Evolutionary conservation across 2,888 invertebrate species (phyloP).

Genomic region (Thereva unica): DNA sequence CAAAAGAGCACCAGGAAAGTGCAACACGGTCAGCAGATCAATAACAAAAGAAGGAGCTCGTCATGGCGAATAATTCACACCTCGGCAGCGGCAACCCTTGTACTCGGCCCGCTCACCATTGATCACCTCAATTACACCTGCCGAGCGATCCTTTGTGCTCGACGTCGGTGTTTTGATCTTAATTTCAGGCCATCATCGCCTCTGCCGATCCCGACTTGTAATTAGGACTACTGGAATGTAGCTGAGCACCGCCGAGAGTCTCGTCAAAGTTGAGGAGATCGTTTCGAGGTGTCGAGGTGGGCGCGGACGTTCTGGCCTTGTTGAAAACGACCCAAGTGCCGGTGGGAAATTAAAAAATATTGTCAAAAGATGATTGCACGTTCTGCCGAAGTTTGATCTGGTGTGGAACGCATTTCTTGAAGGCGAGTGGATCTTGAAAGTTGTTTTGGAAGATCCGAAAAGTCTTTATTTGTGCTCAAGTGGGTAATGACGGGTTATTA

Average conservation of each 20-base stretch:
- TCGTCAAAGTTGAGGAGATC: slow-evolving; percentile 25
- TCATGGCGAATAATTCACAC: slow-evolving; percentile 32
- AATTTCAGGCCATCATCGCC: slow-evolving; percentile 34
- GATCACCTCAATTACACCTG: slow-evolving; percentile 35
- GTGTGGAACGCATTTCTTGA: too few species aligned
- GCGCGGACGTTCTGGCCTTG: neutral
- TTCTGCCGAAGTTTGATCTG: too few species aligned
- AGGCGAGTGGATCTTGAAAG: too few species aligned
- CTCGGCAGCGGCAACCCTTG: slow-evolving; percentile 31
- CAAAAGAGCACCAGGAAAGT: slow-evolving; percentile 24
- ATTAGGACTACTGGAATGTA: slow-evolving; percentile 35
- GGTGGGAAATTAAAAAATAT: too few species aligned
- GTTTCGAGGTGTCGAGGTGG: slow-evolving; percentile 1
- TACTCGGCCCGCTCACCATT: slow-evolving; percentile 18
- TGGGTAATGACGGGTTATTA: too few species aligned
- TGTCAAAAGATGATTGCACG: too few species aligned
- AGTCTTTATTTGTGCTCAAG: too few species aligned
- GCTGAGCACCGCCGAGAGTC: slow-evolving; percentile 1
- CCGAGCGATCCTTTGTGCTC: slow-evolving; percentile 27
- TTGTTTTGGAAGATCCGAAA: too few species aligned
- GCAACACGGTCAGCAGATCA: slow-evolving; percentile 12
- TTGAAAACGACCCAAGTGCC: too few species aligned
- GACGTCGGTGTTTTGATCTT: slow-evolving; percentile 32
- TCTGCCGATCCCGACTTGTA: slow-evolving; percentile 27
- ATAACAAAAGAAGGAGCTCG: slow-evolving; percentile 25